phyloP scores from a whole-genome alignment of 2,888 invertebrate genomes.

The Plemyria rubiginata region DNA sequence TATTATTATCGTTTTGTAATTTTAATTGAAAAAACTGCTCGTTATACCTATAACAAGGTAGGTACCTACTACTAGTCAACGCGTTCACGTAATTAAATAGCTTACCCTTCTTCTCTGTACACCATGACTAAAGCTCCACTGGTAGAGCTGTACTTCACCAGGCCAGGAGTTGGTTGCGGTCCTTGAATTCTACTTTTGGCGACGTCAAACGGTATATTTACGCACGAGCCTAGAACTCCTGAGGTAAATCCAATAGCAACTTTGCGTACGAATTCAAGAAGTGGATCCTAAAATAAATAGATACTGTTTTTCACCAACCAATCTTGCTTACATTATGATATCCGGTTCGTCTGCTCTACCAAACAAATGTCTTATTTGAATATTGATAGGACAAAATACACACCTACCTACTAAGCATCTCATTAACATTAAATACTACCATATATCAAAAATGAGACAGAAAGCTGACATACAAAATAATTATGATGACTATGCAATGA shows the following conservation, averaged over 20 bases:
- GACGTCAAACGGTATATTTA: constrained; percentile 98
- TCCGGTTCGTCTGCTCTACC: neutral
- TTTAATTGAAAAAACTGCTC: no score
- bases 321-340: constrained; percentile 1
- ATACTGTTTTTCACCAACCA: constrained; percentile 14
- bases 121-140: constrained; percentile 89
- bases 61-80: no score
- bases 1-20: no score
- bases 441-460: no score
- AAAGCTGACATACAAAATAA: no score
- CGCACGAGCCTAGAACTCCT: constrained; percentile 93
- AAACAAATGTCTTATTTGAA: no score
- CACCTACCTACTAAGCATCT: neutral
- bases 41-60: no score
- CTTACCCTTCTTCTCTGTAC: constrained; percentile 95
- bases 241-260: constrained; percentile 94
- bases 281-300: constrained; percentile 84
- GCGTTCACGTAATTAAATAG: no score
- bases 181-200: constrained; percentile 98
- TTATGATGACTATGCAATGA: no score
- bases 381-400: neutral
- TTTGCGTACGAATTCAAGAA: constrained; percentile 89
- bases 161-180: constrained; percentile 90
- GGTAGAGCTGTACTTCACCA: constrained; percentile 92
- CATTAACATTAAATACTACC: neutral